Base-by-base conservation (phyloP, 1,140 invertebrate species). In the Colletes gigas region DNA sequence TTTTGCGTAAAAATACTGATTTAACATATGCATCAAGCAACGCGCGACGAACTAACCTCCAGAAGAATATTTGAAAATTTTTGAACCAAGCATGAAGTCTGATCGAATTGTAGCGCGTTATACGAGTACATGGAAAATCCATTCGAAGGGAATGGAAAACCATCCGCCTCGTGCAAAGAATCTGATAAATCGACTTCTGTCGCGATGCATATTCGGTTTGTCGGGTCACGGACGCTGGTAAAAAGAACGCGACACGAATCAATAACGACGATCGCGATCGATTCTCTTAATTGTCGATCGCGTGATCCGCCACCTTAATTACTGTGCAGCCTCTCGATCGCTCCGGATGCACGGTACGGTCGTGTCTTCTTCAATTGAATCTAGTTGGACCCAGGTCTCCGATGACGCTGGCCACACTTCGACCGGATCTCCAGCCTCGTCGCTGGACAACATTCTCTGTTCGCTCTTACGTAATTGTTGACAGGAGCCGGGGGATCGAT, bases 221-320 rank as follows among this genome's bases (percentile, higher is more conserved):
- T 30, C 30, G 30, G 30, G 30, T 65, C 59, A 41, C 21, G 47
- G 62, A 15, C 10, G 47, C 44, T 8, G 4, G 6, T 4, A 41
- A 54, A 74, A 21, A 47, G 39, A 9, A 21, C 39, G 60, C 60
- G 9, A 15, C n/a, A 5, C n/a, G 63, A 67, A 76, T 76, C 52
- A 47, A 76, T 76, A 67, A 67, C 44, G 54, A 50, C 47, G 60
- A 63, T 39, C 72, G 72, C 54, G 72, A 74, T 74, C 72, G 70
- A 50, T 15, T 14, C 66, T 19, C 66, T 78, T 60, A 70, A 78
- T 70, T 52, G 55, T 5, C 21, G 66, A 78, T 78, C 75, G 75
- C 75, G 75, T 78, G 75, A 78, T 78, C 67, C 41, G 44, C 47
- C 75, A 44, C 44, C 55, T 78, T 78, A 78, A 78, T 78, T 78